Evolutionary conservation across 2,888 invertebrate species (phyloP).

Genomic region (Arge pagana): DNA sequence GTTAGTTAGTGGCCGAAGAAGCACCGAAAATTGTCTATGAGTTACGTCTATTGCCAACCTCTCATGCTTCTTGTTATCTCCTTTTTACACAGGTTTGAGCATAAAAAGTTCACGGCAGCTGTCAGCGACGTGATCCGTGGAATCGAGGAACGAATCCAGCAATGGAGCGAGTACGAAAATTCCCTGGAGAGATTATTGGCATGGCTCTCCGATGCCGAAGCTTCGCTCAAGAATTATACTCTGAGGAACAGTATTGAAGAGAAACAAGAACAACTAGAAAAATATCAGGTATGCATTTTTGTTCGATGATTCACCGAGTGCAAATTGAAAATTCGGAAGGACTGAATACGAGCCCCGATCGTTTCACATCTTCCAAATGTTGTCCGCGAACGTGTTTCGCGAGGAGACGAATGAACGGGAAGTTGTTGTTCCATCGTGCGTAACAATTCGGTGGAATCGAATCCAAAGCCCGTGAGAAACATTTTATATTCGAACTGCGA

Average conservation of each 20-base stretch:
- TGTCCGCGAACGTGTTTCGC: too few species aligned
- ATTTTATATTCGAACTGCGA: too few species aligned
- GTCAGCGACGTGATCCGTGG: slow-evolving; percentile 78
- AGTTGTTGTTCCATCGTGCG: too few species aligned
- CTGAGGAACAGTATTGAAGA: slow-evolving; percentile 85
- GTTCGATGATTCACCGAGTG: too few species aligned
- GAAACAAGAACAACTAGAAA: slow-evolving; percentile 86
- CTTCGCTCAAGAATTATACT: slow-evolving; percentile 81
- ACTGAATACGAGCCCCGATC: too few species aligned
- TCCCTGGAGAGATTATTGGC: slow-evolving; percentile 79
- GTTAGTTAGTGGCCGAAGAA: too few species aligned
- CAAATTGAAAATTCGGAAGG: not conserved
- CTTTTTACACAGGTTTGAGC: slow-evolving; percentile 72
- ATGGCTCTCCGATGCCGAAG: slow-evolving; percentile 87
- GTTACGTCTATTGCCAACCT: not conserved
- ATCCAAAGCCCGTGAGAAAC: too few species aligned
- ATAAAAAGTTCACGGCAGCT: slow-evolving; percentile 79
- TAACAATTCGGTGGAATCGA: too few species aligned
- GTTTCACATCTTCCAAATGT: too few species aligned
- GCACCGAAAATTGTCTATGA: too few species aligned
- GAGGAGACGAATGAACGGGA: too few species aligned
- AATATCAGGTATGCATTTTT: slow-evolving; percentile 78
- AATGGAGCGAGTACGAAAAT: slow-evolving; percentile 91
- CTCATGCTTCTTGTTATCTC: not conserved
- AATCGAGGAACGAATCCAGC: slow-evolving; percentile 81